These are phyloP conservation scores for Dallia pectoralis DNA, from an alignment of 2,797 vertebrate species.

Conservation along the genomic window DNA sequence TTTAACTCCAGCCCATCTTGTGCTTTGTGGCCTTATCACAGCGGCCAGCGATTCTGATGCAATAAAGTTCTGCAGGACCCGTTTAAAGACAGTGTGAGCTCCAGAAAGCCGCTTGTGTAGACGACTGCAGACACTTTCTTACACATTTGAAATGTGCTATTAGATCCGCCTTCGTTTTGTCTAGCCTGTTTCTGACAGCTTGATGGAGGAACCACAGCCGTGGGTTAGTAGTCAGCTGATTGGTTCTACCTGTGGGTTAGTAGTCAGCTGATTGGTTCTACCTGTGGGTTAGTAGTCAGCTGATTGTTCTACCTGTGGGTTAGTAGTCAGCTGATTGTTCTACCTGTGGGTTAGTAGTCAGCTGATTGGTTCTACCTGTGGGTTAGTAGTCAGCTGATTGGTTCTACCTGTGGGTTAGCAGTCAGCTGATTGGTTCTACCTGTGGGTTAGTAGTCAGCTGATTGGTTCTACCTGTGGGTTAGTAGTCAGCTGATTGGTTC, in stretches of 20 bases:
- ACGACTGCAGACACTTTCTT: neutral
- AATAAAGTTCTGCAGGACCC: constrained; percentile 27
- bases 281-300: constrained; percentile 22
- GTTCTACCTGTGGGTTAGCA: constrained; percentile 16
- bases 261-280: neutral
- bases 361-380: constrained; percentile 2
- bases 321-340: neutral
- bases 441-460: constrained; percentile 19
- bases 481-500: neutral
- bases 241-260: constrained; percentile 18
- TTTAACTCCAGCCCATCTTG: constrained; percentile 43
- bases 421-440: neutral
- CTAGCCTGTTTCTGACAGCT: neutral
- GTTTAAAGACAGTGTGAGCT: neutral
- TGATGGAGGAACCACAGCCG: constrained; percentile 35
- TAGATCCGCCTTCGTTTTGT: neutral
- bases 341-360: constrained; percentile 19
- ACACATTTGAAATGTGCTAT: neutral
- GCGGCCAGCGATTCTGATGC: constrained; percentile 9
- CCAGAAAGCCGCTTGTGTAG: neutral
- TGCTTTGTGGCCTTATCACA: constrained; percentile 4
- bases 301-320: constrained; percentile 15
- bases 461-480: constrained; percentile 16
- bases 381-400: constrained; percentile 11
- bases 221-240: constrained; percentile 14